Percentiles rank a stretch among this genome's conserved stretches.
Evolutionary conservation across 2,797 vertebrate species (phyloP).

Genomic region (Poeciliopsis infans): DNA sequence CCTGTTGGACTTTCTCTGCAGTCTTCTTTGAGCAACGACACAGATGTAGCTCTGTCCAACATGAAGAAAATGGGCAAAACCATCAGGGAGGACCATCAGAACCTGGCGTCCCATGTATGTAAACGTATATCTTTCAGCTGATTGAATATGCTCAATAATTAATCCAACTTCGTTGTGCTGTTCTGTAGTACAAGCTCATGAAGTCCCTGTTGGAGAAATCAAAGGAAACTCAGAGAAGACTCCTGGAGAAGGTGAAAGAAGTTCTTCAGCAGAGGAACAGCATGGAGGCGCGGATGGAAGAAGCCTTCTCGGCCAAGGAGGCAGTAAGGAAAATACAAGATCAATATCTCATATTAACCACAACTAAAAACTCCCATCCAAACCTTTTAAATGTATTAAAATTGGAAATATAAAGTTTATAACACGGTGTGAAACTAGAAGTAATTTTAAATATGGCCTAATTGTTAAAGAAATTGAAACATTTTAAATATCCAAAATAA

Average conservation of each 20-base stretch:
- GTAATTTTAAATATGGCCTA: no score
- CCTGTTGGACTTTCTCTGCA: slow-evolving; percentile 35
- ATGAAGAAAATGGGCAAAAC: slow-evolving; percentile 61
- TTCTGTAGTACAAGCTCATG: slow-evolving; percentile 68
- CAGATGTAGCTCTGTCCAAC: slow-evolving; percentile 62
- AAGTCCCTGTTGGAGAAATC: slow-evolving; percentile 74
- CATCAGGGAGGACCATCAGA: slow-evolving; percentile 72
- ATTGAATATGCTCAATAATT: no score
- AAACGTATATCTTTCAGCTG: background rate
- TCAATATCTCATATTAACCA: no score
- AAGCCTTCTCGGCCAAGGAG: slow-evolving; percentile 78
- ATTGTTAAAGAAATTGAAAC: no score
- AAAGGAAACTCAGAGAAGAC: slow-evolving; percentile 61
- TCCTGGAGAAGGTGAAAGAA: slow-evolving; percentile 77
- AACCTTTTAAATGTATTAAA: no score
- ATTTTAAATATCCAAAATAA: no score
- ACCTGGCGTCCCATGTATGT: slow-evolving; percentile 71
- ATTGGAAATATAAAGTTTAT: no score
- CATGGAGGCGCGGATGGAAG: slow-evolving; percentile 78
- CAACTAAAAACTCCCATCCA: no score
- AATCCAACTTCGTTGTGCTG: slow-evolving; percentile 6
- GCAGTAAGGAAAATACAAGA: slow-evolving; percentile 73
- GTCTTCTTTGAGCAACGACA: slow-evolving; percentile 65
- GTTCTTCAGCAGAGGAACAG: slow-evolving; percentile 78
- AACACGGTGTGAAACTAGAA: no score